Percentiles rank a stretch among this genome's conserved stretches.
These are phyloP conservation scores for Fopius arisanus DNA, from an alignment of 1,140 invertebrate genomes.

Conservation along the genomic window DNA sequence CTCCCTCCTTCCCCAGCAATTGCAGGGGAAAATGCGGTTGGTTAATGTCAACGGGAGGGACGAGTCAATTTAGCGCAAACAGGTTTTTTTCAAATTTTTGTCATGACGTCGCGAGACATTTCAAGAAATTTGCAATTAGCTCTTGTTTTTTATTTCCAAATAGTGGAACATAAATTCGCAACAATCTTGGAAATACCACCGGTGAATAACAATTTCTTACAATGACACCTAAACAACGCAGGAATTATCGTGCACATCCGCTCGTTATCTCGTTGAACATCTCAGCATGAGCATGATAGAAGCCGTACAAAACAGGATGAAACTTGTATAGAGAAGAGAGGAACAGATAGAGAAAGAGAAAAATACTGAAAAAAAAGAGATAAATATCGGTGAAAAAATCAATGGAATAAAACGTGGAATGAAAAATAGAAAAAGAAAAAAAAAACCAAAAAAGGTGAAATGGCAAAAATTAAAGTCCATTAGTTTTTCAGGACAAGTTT, in stretches of 20 bases:
- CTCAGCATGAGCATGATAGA: not conserved
- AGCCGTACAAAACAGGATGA: not conserved
- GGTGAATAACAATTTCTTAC: constrained; percentile 14
- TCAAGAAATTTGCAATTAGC: too few species aligned
- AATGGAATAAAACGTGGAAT: not conserved
- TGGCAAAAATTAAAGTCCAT: not conserved
- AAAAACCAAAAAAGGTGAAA: not conserved
- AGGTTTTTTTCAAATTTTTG: too few species aligned
- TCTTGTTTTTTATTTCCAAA: too few species aligned
- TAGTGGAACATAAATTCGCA: not conserved
- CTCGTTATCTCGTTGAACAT: constrained; percentile 1
- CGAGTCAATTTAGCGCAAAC: too few species aligned
- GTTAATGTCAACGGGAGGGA: not conserved
- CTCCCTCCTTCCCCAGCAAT: not conserved
- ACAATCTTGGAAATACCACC: constrained; percentile 1
- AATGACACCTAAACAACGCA: not conserved
- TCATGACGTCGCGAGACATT: too few species aligned
- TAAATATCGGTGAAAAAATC: not conserved
- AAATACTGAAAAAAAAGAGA: not conserved
- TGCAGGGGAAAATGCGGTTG: not conserved
- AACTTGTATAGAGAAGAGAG: not conserved
- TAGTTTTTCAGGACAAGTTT: not conserved
- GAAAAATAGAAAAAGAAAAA: not conserved
- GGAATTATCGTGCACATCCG: constrained; percentile 24
- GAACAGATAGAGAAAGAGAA: not conserved